Conservation (phyloP, 2,797 vertebrate genomes). For the Meriones psammophilus region DNA sequence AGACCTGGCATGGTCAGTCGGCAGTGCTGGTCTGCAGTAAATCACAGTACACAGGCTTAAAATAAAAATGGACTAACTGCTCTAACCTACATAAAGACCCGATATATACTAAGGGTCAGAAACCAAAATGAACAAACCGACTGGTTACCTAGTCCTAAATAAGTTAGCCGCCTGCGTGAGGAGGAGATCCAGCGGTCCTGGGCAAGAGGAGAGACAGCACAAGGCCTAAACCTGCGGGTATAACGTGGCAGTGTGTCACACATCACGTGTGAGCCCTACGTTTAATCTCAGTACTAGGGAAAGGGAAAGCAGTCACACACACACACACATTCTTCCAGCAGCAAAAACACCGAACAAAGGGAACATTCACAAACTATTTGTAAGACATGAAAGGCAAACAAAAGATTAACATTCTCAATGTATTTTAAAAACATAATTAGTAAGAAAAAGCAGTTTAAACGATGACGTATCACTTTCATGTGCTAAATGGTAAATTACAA, state of each 20-base stretch:
- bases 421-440: not conserved
- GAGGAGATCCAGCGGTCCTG: not conserved
- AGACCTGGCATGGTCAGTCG: not conserved
- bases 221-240: not conserved
- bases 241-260: no score
- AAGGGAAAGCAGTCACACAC: not conserved
- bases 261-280: not conserved
- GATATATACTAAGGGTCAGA: not conserved
- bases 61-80: constrained; percentile 9
- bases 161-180: not conserved
- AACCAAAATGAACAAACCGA: no score
- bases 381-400: constrained; percentile 1
- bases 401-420: constrained; percentile 23
- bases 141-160: not conserved
- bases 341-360: not conserved
- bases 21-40: not conserved
- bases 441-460: not conserved
- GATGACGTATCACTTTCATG: not conserved
- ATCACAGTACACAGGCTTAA: not conserved
- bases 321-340: not conserved
- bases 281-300: not conserved
- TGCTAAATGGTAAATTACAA: constrained; percentile 28
- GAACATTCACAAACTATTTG: not conserved
- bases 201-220: not conserved
- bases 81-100: not conserved